Base-by-base conservation (phyloP, 2,888 invertebrate genomes). In the Mayetiola destructor region DNA sequence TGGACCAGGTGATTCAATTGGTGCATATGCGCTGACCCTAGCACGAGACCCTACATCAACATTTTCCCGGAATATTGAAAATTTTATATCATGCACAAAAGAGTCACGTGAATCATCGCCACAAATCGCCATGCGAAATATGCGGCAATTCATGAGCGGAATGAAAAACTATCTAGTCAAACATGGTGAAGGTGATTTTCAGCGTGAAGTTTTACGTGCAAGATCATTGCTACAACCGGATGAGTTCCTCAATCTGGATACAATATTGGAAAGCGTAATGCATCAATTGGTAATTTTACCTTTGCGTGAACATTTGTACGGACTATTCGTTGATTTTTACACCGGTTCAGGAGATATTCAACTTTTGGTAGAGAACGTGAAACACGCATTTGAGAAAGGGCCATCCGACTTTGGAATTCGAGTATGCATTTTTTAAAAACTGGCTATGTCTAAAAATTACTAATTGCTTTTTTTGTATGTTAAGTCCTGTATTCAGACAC, bases 131-230 rank as follows among this genome's bases (percentile, higher is more conserved):
- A 88, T 89, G 88, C 78, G 88, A 59, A 89, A 89, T 66, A 88
- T 94, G 77, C 80, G 95, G 1, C 94, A 95, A 71, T 97, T 96
- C 69, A 94, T 96, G 90, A 94, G 90, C 16, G 96, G 95, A 58
- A 95, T 97, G 85, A 96, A 96, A 72, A 97, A 97, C 72, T 97
- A 95, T 72, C 77, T 96, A 59, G 89, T 95, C 32, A 94, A 94
- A 66, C 92, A 94, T 65, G 95, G 95, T 18, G 95, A 96, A 69
- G 84, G 88, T 60, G 89, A 89, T 64, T 88, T 96, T 68, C 90
- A 91, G 67, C 85, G 84, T 64, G 85, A 94, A 69, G 90, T 96
- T 52, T 90, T 93, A 70, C 64, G 66, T 57, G 71, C 72, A 2
- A 63, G 72, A 55, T 69, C 73, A 2, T 76, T 85, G 77, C 76